A percentile compares a stretch with the other conserved stretches of the same genome.
These are phyloP conservation scores for Coracopsis vasa DNA, from an alignment of 2,113 vertebrate genomes.

Conservation along the genomic window DNA sequence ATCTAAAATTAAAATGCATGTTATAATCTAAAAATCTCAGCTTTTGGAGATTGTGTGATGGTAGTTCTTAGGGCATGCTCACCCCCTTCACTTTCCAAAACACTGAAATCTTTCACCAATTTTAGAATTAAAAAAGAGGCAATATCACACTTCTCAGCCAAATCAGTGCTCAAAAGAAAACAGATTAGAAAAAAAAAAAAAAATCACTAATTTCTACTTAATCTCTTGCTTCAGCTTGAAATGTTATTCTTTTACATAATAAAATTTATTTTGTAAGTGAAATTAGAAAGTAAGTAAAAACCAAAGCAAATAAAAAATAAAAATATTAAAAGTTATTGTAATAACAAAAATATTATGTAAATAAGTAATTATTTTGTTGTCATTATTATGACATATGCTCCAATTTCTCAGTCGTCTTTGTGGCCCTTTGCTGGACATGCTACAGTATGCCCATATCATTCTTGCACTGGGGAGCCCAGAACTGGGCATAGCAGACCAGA, in stretches of 20 bases:
- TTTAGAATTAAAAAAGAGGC: not conserved
- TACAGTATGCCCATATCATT: not conserved
- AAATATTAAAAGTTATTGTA: not conserved
- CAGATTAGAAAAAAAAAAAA: not conserved
- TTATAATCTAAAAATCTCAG: not conserved
- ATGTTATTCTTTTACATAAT: not conserved
- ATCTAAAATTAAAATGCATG: not conserved
- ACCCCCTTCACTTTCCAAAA: not conserved
- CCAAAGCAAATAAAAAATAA: not conserved
- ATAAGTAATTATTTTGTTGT: not conserved
- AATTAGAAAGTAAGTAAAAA: not conserved
- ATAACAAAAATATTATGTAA: not conserved
- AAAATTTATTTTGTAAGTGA: not conserved
- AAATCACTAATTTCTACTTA: not conserved
- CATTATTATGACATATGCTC: not conserved
- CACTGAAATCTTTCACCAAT: not conserved
- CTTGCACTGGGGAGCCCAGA: not conserved
- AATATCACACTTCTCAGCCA: not conserved
- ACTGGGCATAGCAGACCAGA: not conserved
- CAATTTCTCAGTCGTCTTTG: not conserved
- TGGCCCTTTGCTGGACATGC: not conserved
- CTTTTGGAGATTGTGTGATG: not conserved
- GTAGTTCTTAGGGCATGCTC: not conserved
- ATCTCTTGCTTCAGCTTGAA: not conserved
- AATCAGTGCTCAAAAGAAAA: not conserved